Evolutionary conservation across 2,888 invertebrate species (phyloP), one percentile per base, ranked within the genome.

Genomic region (Pachycephus smyrnensis): DNA sequence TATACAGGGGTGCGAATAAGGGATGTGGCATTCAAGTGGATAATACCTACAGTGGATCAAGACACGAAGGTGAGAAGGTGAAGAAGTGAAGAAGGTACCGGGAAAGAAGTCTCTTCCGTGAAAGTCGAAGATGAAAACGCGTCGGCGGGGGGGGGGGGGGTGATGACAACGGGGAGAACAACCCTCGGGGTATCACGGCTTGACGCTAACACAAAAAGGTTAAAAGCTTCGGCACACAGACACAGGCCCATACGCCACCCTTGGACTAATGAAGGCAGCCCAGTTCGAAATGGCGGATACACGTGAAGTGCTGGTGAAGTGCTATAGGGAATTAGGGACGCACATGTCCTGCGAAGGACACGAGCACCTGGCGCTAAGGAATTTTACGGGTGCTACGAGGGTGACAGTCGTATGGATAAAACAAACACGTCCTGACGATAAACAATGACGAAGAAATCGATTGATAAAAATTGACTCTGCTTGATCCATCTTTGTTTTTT

Each of bases 91-190:
- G 71, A 33, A 33, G n/a, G 12, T 32, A 23, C 0, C 74, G 11
- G 74, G 12, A 23, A 74, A 11, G 37, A 71, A 71, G 32, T 32
- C 15, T 71, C 32, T 33, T 71, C 32, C 12, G 71, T 30, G 68
- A 77, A 77, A 77, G 77, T 77, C 73, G 68, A 77, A 77, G 77
- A 69, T 77, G 69, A 77, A 77, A 77, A 75, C 75, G 40, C 77
- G 74, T 77, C 75, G 68, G 55, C 68, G 35, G 23, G 11, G 71
- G 37, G 76, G 37, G 73, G 55, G 37, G 31, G 37, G 73, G 55
- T 31, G 31, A 68, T 73, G 76, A 73, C 55, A 40, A 33, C 73
- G 6, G 55, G 23, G 23, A 55, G 55, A 55, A 73, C 55, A 68
- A 73, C 75, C 77, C 73, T 55, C 77, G 68, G 75, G 55, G 23